phyloP scores from a whole-genome alignment of 2,113 vertebrate species.

The Phaethon lepturus region DNA sequence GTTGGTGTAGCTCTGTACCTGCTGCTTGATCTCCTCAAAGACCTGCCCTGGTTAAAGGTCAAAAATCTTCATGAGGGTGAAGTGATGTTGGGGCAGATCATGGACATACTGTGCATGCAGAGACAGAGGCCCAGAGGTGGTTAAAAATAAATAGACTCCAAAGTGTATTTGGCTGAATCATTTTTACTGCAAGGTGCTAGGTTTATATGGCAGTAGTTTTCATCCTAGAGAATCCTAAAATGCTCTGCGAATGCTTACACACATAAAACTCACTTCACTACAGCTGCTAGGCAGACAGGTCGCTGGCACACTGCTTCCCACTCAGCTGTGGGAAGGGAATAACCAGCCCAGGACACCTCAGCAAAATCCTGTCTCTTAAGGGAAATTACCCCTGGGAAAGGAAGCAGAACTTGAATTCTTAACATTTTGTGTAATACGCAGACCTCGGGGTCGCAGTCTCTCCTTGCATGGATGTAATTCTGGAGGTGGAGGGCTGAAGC shows the following conservation, averaged over 20 bases:
- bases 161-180: neutral
- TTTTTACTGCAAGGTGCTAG: slow-evolving; percentile 15
- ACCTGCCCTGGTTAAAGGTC: neutral
- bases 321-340: slow-evolving; percentile 1
- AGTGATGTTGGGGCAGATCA: neutral
- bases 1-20: neutral
- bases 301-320: slow-evolving; percentile 20
- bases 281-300: slow-evolving; percentile 23
- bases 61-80: neutral
- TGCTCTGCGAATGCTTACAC: slow-evolving; percentile 39
- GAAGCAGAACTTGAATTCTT: neutral
- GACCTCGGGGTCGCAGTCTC: neutral
- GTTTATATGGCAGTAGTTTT: slow-evolving; percentile 35
- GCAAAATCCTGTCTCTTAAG: neutral
- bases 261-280: slow-evolving; percentile 35
- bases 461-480: neutral
- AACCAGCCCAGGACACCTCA: neutral
- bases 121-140: neutral
- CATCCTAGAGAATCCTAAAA: slow-evolving; percentile 47
- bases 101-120: neutral
- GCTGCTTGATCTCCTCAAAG: neutral
- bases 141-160: neutral
- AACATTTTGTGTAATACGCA: neutral
- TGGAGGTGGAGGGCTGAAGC: neutral
- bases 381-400: slow-evolving; percentile 15